phyloP scores from a whole-genome alignment of 1,140 invertebrate species.

The Formica exsecta region DNA sequence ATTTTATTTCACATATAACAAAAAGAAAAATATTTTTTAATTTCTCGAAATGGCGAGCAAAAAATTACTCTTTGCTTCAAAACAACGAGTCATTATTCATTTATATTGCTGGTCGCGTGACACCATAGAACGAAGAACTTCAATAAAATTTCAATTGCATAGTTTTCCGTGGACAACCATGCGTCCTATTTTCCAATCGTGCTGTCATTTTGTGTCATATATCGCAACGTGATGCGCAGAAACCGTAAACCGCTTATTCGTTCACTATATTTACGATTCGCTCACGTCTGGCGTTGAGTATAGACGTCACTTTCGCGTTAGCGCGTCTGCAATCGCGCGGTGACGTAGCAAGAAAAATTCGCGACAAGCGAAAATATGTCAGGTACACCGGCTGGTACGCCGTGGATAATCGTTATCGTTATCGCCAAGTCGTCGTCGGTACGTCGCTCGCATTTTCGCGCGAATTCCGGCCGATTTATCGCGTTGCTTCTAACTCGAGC shows the following conservation, averaged over 20 bases:
- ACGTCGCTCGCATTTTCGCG: neutral
- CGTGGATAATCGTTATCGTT: neutral
- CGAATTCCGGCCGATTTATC: slow-evolving; percentile 59
- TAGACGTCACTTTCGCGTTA: slow-evolving; percentile 38
- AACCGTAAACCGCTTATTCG: slow-evolving; percentile 28
- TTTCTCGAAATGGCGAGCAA: neutral
- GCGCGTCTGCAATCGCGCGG: slow-evolving; percentile 35
- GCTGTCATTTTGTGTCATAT: slow-evolving; percentile 10
- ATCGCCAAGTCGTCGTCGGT: slow-evolving; percentile 27
- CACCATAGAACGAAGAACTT: neutral
- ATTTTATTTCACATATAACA: neutral
- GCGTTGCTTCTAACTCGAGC: neutral
- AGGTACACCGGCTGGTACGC: slow-evolving; percentile 24
- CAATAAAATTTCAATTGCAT: slow-evolving; percentile 29
- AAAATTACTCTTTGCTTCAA: neutral
- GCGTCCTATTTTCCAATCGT: neutral
- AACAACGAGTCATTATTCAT: neutral
- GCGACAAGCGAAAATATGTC: slow-evolving; percentile 21
- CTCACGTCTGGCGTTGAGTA: slow-evolving; percentile 26
- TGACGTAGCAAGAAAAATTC: slow-evolving; percentile 39
- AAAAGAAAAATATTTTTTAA: neutral
- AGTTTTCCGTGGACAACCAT: neutral
- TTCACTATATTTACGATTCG: slow-evolving; percentile 34
- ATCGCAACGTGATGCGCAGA: slow-evolving; percentile 33
- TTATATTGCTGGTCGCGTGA: neutral